Evolutionary conservation across 1,140 invertebrate species (phyloP).

Genomic region (Ostrea edulis): DNA sequence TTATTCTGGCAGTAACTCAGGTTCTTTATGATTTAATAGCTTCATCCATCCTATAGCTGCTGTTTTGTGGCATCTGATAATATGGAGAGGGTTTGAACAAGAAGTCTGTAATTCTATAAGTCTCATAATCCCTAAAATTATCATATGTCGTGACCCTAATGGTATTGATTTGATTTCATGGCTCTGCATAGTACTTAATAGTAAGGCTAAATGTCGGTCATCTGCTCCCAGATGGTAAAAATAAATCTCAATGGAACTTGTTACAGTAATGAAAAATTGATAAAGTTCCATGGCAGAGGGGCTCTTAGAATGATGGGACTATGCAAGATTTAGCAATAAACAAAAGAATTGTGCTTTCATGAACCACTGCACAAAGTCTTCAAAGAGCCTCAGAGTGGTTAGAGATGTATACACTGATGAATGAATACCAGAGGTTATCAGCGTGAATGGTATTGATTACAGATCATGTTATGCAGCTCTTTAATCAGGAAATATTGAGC

Average conservation of each 20-base stretch:
- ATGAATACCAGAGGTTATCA: slow-evolving; percentile 3
- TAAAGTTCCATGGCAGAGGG: no score
- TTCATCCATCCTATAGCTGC: not conserved
- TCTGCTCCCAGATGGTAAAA: not conserved
- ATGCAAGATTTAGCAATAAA: not conserved
- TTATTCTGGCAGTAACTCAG: slow-evolving; percentile 24
- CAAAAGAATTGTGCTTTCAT: not conserved
- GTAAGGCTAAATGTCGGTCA: no score
- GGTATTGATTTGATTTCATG: slow-evolving; percentile 9
- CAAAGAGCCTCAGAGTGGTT: not conserved
- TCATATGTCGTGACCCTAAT: not conserved
- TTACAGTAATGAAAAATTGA: no score
- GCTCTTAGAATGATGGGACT: not conserved
- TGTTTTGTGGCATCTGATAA: not conserved
- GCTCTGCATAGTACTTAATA: not conserved
- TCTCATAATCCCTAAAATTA: not conserved
- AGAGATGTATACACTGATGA: not conserved
- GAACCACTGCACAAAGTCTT: not conserved
- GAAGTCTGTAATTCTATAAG: not conserved
- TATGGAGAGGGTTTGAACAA: not conserved
- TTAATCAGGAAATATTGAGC: not conserved
- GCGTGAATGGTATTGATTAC: not conserved
- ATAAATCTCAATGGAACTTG: not conserved
- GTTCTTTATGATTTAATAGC: slow-evolving; percentile 11
- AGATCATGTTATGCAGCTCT: not conserved